Percentiles rank a stretch among this genome's conserved stretches.
Conservation (phyloP, 1,140 invertebrate genomes). For the Manduca sexta region DNA sequence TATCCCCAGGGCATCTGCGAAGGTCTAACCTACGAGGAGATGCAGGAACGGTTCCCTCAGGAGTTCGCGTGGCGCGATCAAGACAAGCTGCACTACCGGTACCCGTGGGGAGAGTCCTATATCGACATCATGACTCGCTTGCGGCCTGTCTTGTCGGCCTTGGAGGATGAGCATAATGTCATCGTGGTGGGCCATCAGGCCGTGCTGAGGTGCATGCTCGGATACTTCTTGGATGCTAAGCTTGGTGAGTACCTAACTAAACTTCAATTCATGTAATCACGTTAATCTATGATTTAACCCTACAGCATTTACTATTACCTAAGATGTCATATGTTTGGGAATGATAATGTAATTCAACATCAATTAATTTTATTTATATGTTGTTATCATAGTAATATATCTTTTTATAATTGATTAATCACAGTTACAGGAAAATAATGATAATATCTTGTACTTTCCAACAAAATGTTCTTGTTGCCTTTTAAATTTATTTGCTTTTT, state of each 20-base stretch:
- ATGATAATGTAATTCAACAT: no score
- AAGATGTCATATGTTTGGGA: no score
- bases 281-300: not conserved
- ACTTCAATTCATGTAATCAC: not conserved
- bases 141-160: slow-evolving; percentile 84
- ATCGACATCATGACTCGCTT: slow-evolving; percentile 90
- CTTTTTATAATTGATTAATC: no score
- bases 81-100: slow-evolving; percentile 94
- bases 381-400: no score
- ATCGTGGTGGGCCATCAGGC: slow-evolving; percentile 94
- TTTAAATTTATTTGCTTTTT: no score
- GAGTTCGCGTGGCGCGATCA: slow-evolving; percentile 93
- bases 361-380: no score
- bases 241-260: slow-evolving; percentile 72
- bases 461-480: no score
- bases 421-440: no score
- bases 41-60: slow-evolving; percentile 90
- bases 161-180: slow-evolving; percentile 90
- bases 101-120: slow-evolving; percentile 94
- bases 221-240: slow-evolving; percentile 90
- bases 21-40: slow-evolving; percentile 94
- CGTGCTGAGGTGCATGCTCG: slow-evolving; percentile 91
- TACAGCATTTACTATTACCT: no score
- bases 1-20: slow-evolving; percentile 89
- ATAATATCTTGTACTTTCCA: no score